These are phyloP conservation scores for Tiaroga cobitis DNA, from an alignment of 2,797 vertebrate species.

Conservation along the genomic window DNA sequence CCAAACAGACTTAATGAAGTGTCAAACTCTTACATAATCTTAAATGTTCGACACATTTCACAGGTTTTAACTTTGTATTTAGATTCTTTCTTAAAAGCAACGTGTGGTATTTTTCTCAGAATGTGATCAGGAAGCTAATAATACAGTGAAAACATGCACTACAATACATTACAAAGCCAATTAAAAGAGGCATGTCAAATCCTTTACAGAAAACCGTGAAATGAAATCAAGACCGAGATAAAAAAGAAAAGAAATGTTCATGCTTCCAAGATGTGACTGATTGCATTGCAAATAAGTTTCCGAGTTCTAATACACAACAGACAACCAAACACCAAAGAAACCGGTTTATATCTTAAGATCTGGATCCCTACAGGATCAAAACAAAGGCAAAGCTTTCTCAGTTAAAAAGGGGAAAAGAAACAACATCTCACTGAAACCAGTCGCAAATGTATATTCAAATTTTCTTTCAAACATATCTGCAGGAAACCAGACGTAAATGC, in stretches of 20 bases:
- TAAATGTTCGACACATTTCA: slow-evolving; percentile 34
- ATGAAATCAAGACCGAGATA: neutral
- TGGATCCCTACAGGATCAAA: slow-evolving; percentile 31
- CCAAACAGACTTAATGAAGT: slow-evolving; percentile 15
- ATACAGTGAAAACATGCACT: slow-evolving; percentile 11
- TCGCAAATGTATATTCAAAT: slow-evolving; percentile 71
- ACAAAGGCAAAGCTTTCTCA: slow-evolving; percentile 39
- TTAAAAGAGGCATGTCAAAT: neutral
- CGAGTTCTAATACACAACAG: slow-evolving; percentile 42
- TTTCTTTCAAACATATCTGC: slow-evolving; percentile 52
- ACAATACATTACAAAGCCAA: neutral
- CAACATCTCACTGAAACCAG: slow-evolving; percentile 54
- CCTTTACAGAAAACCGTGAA: neutral
- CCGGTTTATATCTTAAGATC: slow-evolving; percentile 33
- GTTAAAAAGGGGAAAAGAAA: slow-evolving; percentile 13
- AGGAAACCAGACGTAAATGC: slow-evolving; percentile 55
- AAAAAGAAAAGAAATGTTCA: neutral
- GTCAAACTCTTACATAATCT: neutral
- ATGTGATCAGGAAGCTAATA: neutral
- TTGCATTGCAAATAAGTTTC: slow-evolving; percentile 38
- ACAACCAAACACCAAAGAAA: slow-evolving; percentile 49
- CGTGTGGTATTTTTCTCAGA: slow-evolving; percentile 20
- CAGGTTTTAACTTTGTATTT: slow-evolving; percentile 1
- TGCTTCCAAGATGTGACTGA: neutral
- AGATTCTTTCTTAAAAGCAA: slow-evolving; percentile 1